phyloP scores from a whole-genome alignment of 2,113 vertebrate genomes.

The Prinia subflava region DNA sequence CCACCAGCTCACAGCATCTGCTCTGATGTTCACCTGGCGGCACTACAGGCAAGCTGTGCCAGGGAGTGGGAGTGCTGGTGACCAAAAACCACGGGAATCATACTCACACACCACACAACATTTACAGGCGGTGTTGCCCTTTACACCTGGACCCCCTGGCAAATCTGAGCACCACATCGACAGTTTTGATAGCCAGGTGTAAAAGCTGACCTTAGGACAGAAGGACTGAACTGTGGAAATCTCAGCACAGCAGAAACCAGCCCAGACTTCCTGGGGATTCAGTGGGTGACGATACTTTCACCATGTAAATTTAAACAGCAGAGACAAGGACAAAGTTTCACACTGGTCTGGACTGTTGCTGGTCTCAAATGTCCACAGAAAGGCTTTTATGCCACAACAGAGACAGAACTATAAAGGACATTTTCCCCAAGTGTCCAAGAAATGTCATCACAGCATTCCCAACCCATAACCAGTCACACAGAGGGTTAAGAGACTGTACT shows the following conservation, averaged over 20 bases:
- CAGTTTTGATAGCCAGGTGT: neutral
- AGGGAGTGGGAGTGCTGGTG: rapidly evolving
- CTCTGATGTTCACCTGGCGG: neutral
- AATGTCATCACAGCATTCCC: neutral
- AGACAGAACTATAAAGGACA: neutral
- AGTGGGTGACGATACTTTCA: neutral
- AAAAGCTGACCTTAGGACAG: neutral
- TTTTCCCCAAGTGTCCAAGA: neutral
- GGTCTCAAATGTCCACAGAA: neutral
- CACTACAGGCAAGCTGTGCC: neutral
- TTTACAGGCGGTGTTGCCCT: neutral
- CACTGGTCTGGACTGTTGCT: neutral
- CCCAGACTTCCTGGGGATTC: neutral
- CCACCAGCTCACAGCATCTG: neutral
- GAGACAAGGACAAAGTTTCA: neutral
- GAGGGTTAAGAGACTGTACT: neutral
- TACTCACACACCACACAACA: neutral
- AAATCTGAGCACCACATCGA: rapidly evolving
- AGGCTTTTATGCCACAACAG: rapidly evolving
- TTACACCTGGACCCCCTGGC: neutral
- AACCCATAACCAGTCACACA: too few relatives aligned
- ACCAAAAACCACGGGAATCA: rapidly evolving
- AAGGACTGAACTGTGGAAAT: neutral
- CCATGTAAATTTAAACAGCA: neutral
- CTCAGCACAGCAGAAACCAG: neutral